Evolutionary conservation across 2,888 invertebrate genomes (phyloP).

Genomic region (Eupithecia dodoneata): DNA sequence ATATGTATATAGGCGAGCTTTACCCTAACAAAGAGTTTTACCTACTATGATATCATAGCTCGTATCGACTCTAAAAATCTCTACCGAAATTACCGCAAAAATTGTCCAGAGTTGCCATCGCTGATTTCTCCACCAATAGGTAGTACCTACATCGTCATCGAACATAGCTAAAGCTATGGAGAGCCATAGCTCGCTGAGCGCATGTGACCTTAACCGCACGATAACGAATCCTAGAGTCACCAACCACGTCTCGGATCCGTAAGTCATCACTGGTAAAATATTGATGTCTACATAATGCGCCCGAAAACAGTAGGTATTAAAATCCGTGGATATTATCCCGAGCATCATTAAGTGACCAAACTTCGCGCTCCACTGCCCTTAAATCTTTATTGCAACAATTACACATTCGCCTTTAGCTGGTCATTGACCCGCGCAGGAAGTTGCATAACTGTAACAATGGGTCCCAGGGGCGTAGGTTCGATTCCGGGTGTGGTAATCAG

Average conservation of each 20-base stretch:
- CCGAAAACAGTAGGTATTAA: background rate
- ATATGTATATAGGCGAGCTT: no score
- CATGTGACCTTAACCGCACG: no score
- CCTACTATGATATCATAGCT: no score
- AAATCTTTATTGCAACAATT: slow-evolving; percentile 33
- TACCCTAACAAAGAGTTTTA: background rate
- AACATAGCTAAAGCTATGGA: no score
- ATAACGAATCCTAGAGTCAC: no score
- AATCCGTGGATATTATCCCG: background rate
- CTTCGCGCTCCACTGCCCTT: slow-evolving; percentile 22
- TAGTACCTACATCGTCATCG: no score
- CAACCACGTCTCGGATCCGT: no score
- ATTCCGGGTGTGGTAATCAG: slow-evolving; percentile 51
- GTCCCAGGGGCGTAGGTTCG: slow-evolving; percentile 55
- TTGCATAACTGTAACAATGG: slow-evolving; percentile 59
- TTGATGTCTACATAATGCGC: background rate
- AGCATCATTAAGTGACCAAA: slow-evolving; percentile 28
- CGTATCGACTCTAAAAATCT: background rate
- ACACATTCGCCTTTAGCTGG: slow-evolving; percentile 25
- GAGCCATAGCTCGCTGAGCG: no score
- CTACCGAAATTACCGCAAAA: background rate
- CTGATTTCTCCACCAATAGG: no score
- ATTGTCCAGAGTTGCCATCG: background rate
- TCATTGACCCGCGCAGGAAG: slow-evolving; percentile 52
- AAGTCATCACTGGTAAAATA: no score